These are phyloP conservation scores for Chymomyza caudatula DNA, from an alignment of 2,888 invertebrate species.

Conservation along the genomic window DNA sequence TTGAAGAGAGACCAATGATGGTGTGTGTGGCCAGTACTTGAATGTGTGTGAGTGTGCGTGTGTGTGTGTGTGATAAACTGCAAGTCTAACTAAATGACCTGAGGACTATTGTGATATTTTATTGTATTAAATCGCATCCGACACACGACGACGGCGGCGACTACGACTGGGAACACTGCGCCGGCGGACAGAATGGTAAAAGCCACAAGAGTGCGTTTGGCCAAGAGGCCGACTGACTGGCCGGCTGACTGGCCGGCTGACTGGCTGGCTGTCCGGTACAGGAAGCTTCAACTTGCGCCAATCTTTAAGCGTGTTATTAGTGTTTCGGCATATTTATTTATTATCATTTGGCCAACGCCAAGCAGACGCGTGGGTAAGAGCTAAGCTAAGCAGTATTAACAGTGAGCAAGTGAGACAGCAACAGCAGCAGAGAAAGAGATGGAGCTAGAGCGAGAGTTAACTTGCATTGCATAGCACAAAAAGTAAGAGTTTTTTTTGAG, in stretches of 20 bases:
- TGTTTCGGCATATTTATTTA: conserved; percentile 71
- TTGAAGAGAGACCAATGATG: conserved; percentile 35
- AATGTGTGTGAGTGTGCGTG: conserved; percentile 18
- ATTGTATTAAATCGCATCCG: conserved; percentile 76
- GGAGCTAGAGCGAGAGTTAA: neutral
- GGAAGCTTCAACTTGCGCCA: conserved; percentile 56
- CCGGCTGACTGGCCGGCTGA: neutral
- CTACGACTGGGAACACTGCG: neutral
- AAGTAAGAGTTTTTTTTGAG: neutral
- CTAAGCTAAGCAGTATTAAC: too few species aligned
- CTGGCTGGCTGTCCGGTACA: neutral
- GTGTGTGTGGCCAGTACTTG: conserved; percentile 7
- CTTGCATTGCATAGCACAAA: neutral
- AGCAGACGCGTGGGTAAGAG: conserved; percentile 4
- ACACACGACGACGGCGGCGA: conserved; percentile 46
- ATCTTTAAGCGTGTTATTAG: conserved; percentile 70
- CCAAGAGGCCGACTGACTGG: neutral
- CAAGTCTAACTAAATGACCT: conserved; percentile 77
- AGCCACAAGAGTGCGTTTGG: neutral
- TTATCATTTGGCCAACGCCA: conserved; percentile 51
- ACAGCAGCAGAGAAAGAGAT: neutral
- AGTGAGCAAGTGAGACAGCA: conserved; percentile 4
- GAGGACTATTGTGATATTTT: conserved; percentile 78
- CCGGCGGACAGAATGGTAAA: neutral
- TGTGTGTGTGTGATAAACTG: conserved; percentile 66